Conservation (phyloP, 2,888 invertebrate genomes). For the Escarpia spicata region DNA sequence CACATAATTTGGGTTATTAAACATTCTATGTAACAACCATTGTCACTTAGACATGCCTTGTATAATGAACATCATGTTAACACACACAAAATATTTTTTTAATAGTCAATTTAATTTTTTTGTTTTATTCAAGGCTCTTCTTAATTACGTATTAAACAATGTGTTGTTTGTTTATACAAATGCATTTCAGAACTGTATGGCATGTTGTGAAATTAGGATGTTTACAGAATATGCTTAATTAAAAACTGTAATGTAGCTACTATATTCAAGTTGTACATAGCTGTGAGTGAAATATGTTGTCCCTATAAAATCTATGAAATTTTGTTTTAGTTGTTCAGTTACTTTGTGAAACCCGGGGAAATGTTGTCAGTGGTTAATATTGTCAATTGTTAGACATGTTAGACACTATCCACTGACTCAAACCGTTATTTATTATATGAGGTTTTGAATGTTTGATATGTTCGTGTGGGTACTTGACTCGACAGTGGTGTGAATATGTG, state of each 20-base stretch:
- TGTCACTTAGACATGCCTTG: no score
- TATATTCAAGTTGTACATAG: neutral
- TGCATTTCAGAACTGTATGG: neutral
- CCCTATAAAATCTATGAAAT: neutral
- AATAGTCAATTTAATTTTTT: no score
- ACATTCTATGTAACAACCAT: no score
- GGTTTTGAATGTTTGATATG: neutral
- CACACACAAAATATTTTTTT: no score
- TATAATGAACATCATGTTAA: no score
- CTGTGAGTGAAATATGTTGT: neutral
- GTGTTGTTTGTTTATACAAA: neutral
- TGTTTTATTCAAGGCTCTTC: no score
- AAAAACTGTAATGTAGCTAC: neutral
- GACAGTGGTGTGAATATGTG: no score
- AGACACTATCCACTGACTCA: neutral
- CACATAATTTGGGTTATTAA: no score
- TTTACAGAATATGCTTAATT: neutral
- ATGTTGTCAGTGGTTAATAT: neutral
- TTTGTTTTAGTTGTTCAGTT: neutral
- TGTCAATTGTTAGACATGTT: neutral
- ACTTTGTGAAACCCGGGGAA: neutral
- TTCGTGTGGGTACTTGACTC: neutral
- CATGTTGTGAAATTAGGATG: neutral
- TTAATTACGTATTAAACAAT: neutral
- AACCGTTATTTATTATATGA: neutral